These are phyloP conservation scores for Drosophila micromelanica DNA, from an alignment of 1,140 invertebrate species.

Conservation along the genomic window DNA sequence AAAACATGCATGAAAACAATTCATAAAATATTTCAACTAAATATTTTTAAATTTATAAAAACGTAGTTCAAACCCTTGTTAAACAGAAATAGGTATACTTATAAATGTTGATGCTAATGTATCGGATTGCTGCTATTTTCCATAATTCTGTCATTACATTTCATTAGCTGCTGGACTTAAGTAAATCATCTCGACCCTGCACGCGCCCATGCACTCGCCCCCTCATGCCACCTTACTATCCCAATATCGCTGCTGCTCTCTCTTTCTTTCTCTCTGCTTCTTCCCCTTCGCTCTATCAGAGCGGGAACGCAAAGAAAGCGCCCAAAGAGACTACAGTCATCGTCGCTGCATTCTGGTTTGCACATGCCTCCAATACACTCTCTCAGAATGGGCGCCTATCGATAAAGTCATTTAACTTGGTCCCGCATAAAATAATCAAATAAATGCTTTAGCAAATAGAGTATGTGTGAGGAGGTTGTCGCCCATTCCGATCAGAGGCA, in stretches of 20 bases:
- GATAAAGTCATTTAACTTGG: not conserved
- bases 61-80: too few relatives aligned
- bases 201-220: conserved; percentile 15
- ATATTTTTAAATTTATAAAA: too few relatives aligned
- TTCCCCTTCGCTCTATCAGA: not conserved
- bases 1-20: too few relatives aligned
- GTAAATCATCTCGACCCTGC: conserved; percentile 36
- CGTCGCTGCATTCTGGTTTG: conserved; percentile 62
- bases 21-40: too few relatives aligned
- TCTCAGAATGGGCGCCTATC: not conserved
- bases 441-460: not conserved
- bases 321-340: conserved; percentile 27
- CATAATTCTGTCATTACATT: conserved; percentile 72
- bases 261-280: not conserved
- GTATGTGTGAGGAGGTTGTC: not conserved
- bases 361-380: conserved; percentile 58
- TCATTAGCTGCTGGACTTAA: conserved; percentile 47
- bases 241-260: conserved; percentile 6
- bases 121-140: conserved; percentile 33
- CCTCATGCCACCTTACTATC: not conserved
- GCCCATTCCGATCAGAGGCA: not conserved
- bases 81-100: not conserved
- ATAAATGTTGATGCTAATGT: not conserved
- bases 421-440: too few relatives aligned
- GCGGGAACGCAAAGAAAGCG: conserved; percentile 39